phyloP scores from a whole-genome alignment of 2,113 vertebrate species.

The Pongo abelii region DNA sequence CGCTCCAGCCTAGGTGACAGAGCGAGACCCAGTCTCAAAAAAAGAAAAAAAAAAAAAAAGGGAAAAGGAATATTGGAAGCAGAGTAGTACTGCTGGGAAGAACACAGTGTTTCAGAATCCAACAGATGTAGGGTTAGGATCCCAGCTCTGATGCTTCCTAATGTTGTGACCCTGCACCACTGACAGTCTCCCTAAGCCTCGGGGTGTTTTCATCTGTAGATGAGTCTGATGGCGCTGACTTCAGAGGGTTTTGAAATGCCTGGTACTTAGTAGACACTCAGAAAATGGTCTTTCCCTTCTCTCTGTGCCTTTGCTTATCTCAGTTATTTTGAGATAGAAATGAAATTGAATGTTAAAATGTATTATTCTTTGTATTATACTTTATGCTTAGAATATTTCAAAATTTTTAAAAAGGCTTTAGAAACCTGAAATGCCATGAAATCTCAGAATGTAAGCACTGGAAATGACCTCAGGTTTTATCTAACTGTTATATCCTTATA shows the following conservation, averaged over 20 bases:
- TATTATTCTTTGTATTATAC: background rate
- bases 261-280: background rate
- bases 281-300: background rate
- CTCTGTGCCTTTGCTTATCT: background rate
- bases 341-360: background rate
- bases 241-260: background rate
- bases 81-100: background rate
- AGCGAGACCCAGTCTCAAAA: too few relatives aligned
- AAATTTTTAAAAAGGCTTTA: background rate
- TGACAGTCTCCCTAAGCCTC: background rate
- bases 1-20: too few relatives aligned
- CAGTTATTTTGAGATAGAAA: slow-evolving; percentile 13
- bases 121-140: background rate
- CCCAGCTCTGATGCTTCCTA: background rate
- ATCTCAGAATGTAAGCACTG: background rate
- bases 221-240: background rate
- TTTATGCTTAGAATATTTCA: slow-evolving; percentile 34
- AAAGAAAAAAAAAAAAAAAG: background rate
- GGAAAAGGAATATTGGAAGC: background rate
- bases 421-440: background rate
- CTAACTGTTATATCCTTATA: background rate
- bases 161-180: background rate
- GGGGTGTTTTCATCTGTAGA: background rate
- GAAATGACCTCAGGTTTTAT: slow-evolving; percentile 37
- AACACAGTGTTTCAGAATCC: background rate